Conservation (phyloP, 2,888 invertebrate genomes). For the Erebia palarica region DNA sequence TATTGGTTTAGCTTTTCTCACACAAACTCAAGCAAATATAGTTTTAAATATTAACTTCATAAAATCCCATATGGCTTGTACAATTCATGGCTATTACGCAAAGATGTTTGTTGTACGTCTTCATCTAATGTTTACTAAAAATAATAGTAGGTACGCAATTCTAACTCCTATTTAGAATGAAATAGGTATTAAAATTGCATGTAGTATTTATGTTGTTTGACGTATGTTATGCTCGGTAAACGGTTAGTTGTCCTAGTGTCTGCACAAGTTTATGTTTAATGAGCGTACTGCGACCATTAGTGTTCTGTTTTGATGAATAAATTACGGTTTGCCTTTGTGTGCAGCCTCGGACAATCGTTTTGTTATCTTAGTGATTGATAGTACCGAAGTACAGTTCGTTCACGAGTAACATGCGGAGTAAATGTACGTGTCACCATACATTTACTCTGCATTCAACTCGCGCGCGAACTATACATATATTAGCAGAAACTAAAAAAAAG, state of each 20-base stretch:
- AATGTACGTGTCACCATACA: no score
- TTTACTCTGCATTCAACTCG: no score
- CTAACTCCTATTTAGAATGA: accelerated
- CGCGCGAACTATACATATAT: no score
- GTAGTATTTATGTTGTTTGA: background rate
- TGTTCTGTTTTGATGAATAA: slow-evolving; percentile 15
- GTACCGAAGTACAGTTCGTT: background rate
- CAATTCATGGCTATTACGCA: background rate
- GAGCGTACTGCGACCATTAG: slow-evolving; percentile 9
- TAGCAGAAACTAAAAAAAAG: background rate
- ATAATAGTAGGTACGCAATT: background rate
- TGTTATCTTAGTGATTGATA: slow-evolving; percentile 9
- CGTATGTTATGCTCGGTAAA: background rate
- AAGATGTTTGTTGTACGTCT: slow-evolving; percentile 6
- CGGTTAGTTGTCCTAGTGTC: slow-evolving; percentile 19
- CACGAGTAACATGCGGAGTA: no score
- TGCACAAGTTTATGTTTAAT: slow-evolving; percentile 18
- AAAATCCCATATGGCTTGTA: slow-evolving; percentile 1
- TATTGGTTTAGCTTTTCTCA: slow-evolving; percentile 2
- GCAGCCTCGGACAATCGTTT: background rate
- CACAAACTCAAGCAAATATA: background rate
- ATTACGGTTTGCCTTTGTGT: background rate
- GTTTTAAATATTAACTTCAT: background rate
- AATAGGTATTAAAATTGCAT: background rate
- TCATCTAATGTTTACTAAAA: background rate